Conservation (phyloP, 2,888 invertebrate genomes). For the Polydrusus cervinus region DNA sequence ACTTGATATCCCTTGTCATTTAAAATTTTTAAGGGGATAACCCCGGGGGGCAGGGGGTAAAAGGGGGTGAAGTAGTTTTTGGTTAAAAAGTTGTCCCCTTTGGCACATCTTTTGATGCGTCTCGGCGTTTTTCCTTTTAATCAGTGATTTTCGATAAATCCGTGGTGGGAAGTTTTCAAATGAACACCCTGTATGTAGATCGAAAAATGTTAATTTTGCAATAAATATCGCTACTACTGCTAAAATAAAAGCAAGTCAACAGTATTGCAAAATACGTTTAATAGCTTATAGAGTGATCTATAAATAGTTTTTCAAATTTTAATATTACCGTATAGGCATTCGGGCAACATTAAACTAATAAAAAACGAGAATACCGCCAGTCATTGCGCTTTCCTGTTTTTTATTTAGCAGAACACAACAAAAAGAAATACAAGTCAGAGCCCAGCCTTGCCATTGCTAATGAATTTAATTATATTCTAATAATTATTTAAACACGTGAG, state of each 20-base stretch:
- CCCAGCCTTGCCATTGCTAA: slow-evolving; percentile 43
- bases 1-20: no score
- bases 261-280: no score
- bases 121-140: no score
- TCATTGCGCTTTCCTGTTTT: slow-evolving; percentile 20
- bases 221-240: neutral
- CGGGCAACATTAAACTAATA: slow-evolving; percentile 15
- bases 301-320: neutral
- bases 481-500: slow-evolving; percentile 43
- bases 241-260: no score
- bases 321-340: slow-evolving; percentile 17
- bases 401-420: slow-evolving; percentile 29
- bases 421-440: slow-evolving; percentile 47
- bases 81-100: no score
- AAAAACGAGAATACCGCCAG: slow-evolving; percentile 30
- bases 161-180: no score
- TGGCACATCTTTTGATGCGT: no score
- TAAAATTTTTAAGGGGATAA: no score
- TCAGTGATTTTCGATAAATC: no score
- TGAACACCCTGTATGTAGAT: no score
- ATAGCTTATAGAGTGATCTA: neutral
- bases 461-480: slow-evolving; percentile 50
- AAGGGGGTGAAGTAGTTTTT: no score
- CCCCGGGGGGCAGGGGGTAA: no score
- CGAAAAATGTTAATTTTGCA: neutral